Percentiles rank a stretch among this genome's conserved stretches.
Conservation (phyloP, 2,797 vertebrate species). For the Myripristis murdjan region DNA sequence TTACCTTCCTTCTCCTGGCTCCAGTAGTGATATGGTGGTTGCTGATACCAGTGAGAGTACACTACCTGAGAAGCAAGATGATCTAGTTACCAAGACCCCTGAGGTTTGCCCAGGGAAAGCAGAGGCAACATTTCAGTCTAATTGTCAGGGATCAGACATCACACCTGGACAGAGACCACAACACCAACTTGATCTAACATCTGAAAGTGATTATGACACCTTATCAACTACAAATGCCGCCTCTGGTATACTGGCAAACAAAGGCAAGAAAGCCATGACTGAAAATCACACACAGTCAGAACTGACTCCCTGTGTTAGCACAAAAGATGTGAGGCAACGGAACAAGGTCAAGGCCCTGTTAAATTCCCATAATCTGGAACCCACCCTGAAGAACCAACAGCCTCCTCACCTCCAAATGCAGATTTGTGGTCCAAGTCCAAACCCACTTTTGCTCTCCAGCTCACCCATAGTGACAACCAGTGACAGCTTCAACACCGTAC, state of each 20-base stretch:
- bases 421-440: conserved; percentile 17
- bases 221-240: conserved; percentile 45
- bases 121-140: conserved; percentile 9
- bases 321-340: conserved; percentile 22
- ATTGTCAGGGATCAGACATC: conserved; percentile 46
- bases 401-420: conserved; percentile 12
- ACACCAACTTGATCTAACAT: conserved; percentile 44
- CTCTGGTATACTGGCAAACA: background rate
- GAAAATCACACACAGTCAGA: conserved; percentile 29
- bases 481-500: conserved; percentile 12
- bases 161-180: conserved; percentile 56
- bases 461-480: conserved; percentile 16
- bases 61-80: conserved; percentile 28
- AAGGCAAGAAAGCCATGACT: conserved; percentile 19
- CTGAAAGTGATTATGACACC: conserved; percentile 53
- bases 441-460: conserved; percentile 13
- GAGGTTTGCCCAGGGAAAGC: conserved; percentile 31
- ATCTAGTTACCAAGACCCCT: conserved; percentile 5
- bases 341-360: conserved; percentile 24
- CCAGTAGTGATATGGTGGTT: conserved; percentile 22
- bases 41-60: conserved; percentile 30
- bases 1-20: conserved; percentile 11
- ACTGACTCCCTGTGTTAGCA: conserved; percentile 25
- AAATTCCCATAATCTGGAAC: conserved; percentile 25
- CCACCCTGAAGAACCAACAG: conserved; percentile 36